phyloP scores from a whole-genome alignment of 2,888 invertebrate species.

The Nysson spinosus region DNA sequence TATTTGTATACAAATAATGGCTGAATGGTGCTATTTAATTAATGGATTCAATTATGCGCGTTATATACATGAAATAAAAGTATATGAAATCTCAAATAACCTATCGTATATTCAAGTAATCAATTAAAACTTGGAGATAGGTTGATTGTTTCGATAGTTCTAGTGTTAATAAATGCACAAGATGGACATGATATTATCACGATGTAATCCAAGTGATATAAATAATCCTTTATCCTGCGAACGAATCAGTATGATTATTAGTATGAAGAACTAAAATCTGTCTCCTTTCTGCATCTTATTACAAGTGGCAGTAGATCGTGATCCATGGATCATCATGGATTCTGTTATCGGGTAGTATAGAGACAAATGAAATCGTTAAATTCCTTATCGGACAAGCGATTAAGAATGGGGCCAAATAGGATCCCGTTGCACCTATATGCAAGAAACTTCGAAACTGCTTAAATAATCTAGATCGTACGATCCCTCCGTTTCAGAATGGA shows the following conservation, averaged over 20 bases:
- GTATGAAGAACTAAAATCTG: background rate
- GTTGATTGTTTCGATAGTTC: no score
- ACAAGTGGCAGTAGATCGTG: constrained; percentile 53
- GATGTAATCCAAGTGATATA: no score
- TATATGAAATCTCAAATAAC: no score
- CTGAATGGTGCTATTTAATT: no score
- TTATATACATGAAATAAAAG: no score
- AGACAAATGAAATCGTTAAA: constrained; percentile 29
- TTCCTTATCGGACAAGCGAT: constrained; percentile 44
- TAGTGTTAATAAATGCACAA: no score
- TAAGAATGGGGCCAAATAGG: constrained; percentile 51
- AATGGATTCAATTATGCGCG: no score
- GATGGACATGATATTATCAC: no score
- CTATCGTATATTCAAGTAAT: no score
- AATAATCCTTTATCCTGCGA: background rate
- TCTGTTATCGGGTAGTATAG: constrained; percentile 16
- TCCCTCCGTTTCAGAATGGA: constrained; percentile 44
- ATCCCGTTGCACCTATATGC: constrained; percentile 53
- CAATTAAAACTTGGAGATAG: no score
- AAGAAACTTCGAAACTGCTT: constrained; percentile 53
- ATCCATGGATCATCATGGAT: constrained; percentile 23
- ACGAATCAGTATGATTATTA: background rate
- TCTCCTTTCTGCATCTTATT: constrained; percentile 26
- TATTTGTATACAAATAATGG: no score
- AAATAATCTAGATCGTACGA: constrained; percentile 53